Evolutionary conservation across 2,888 invertebrate species (phyloP).

Genomic region (Leptopilina myrica): DNA sequence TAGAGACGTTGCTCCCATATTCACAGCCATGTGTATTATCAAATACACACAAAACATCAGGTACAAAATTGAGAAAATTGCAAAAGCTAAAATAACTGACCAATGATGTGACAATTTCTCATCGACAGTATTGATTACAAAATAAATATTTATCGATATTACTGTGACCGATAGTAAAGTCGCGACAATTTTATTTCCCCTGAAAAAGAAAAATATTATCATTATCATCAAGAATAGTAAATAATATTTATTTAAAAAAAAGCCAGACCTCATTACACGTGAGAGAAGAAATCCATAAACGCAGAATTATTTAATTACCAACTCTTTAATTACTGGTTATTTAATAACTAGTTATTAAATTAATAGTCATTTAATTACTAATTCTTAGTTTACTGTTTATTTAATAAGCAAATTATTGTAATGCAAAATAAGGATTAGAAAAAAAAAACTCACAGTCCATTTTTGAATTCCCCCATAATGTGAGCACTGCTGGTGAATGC

Average conservation of each 20-base stretch:
- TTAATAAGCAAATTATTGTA: no score
- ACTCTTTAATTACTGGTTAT: no score
- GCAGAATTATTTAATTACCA: no score
- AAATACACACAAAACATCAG: slow-evolving; percentile 86
- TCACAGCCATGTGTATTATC: slow-evolving; percentile 84
- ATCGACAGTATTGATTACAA: slow-evolving; percentile 82
- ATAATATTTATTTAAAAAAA: background rate
- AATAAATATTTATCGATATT: slow-evolving; percentile 88
- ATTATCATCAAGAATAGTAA: background rate
- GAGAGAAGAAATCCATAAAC: no score
- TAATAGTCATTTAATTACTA: no score
- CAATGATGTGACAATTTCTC: slow-evolving; percentile 76
- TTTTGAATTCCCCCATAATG: slow-evolving; percentile 91
- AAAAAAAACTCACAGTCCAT: slow-evolving; percentile 82
- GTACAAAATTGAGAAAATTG: slow-evolving; percentile 82
- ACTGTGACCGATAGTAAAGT: slow-evolving; percentile 83
- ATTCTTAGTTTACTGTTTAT: no score
- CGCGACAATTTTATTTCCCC: slow-evolving; percentile 84
- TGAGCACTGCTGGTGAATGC: slow-evolving; percentile 88
- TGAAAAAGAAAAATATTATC: slow-evolving; percentile 74
- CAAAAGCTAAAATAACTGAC: slow-evolving; percentile 75
- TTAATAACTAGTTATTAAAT: no score
- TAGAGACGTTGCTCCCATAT: slow-evolving; percentile 81
- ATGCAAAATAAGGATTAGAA: background rate
- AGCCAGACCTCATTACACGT: no score